Conservation (phyloP, 2,888 invertebrate species). For the Herminia tarsipennalis region DNA sequence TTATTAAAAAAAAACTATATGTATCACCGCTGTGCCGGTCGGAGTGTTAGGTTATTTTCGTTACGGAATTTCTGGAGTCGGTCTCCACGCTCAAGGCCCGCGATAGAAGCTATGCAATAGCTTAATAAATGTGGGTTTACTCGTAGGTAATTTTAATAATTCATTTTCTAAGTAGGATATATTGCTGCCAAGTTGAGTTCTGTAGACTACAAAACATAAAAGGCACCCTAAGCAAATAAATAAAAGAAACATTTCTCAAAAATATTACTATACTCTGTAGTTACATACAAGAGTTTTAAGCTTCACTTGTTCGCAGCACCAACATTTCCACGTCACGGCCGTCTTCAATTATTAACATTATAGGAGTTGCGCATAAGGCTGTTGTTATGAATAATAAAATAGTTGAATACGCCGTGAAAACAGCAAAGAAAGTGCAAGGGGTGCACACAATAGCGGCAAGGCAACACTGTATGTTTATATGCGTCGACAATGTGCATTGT, state of each 20-base stretch:
- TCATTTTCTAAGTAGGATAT: background rate
- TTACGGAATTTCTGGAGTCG: no score
- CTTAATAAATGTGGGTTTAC: no score
- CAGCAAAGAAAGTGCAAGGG: conserved; percentile 75
- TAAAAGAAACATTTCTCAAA: conserved; percentile 7
- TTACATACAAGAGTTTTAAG: conserved; percentile 43
- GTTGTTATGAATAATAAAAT: conserved; percentile 82
- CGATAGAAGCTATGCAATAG: no score
- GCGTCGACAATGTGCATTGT: conserved; percentile 82
- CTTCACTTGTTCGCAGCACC: conserved; percentile 51
- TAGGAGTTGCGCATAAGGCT: conserved; percentile 71
- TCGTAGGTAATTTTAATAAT: no score
- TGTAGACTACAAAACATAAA: background rate
- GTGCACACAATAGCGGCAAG: conserved; percentile 78
- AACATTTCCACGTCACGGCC: conserved; percentile 61
- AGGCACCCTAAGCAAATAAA: background rate
- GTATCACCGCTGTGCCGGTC: no score
- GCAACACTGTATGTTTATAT: conserved; percentile 81
- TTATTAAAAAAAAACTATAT: no score
- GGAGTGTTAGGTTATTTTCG: no score
- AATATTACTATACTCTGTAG: conserved; percentile 17
- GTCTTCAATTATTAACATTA: conserved; percentile 81
- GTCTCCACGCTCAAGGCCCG: no score
- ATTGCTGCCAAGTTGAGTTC: background rate
- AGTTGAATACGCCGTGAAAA: conserved; percentile 75